Conservation (phyloP, 2,888 invertebrate genomes). For the Lycocerus yunnanus region DNA sequence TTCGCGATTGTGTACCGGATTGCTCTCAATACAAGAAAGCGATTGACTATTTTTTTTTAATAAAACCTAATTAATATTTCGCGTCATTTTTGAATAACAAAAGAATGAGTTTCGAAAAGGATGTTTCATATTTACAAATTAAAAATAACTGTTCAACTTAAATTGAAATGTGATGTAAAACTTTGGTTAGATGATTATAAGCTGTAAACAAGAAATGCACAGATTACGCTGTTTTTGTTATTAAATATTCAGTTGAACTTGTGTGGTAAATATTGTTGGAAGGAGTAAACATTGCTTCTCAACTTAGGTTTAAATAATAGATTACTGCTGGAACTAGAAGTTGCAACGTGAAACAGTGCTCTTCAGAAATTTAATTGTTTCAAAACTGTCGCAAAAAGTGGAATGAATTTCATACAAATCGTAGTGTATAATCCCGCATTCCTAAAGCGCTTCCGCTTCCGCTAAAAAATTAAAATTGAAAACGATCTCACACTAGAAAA, state of each 20-base stretch:
- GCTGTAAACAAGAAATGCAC: neutral
- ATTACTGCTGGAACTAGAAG: neutral
- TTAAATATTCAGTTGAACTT: neutral
- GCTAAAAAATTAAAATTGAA: neutral
- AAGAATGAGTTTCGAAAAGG: too few relatives aligned
- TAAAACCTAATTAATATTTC: too few relatives aligned
- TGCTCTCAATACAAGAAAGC: too few relatives aligned
- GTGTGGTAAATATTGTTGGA: neutral
- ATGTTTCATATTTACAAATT: neutral
- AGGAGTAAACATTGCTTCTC: neutral
- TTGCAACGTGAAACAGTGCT: neutral
- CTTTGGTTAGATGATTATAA: neutral
- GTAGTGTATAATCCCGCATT: neutral
- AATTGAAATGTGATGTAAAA: neutral
- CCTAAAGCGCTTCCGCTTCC: neutral
- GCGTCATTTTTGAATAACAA: too few relatives aligned
- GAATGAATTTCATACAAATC: too few relatives aligned
- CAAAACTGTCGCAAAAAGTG: neutral
- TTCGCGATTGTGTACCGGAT: too few relatives aligned
- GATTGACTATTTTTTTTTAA: too few relatives aligned
- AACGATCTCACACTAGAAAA: neutral
- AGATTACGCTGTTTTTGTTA: neutral
- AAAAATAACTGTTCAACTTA: neutral
- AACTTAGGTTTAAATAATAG: too few relatives aligned
- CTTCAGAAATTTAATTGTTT: neutral